Evolutionary conservation across 2,888 invertebrate species (phyloP), one percentile per base, ranked within the genome.

Genomic region (Nemapogon koenigi): DNA sequence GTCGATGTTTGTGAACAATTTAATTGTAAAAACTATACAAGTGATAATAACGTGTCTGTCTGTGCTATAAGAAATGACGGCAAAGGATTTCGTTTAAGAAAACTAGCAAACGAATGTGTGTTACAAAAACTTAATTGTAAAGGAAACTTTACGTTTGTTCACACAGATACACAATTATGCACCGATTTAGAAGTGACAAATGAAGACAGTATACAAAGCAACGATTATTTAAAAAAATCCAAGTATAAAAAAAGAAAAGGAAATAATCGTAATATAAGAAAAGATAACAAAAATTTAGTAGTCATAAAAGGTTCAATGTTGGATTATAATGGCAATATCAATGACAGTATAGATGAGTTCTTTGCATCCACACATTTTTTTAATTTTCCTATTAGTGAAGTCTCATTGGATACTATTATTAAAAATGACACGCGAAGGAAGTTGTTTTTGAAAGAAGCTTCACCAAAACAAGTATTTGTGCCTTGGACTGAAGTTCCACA

Each of bases 331-430:
- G 47, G 44, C 8, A 52, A 67, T 36, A 47, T 66, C 2, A 73
- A 69, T 39, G 54, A 62, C 2, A 62, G 63, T 14, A 55, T 72
- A 6, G 55, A 60, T 2, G 57, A 59, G 16, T 76, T 75, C 44
- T 75, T 75, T 41, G 62, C 64, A 10, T 53, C 62, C 0, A 73
- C 75, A 0, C 75, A 72, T 40, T 45, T 60, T 2, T 50, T 59
- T 1, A 60, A 66, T 45, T 42, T 75, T 13, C 71, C 70, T 0
- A 38, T 73, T 10, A 47, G 44, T 37, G 57, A 65, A 22, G 36
- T 39, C 3, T 6, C 28, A 8, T 17, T 65, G 1, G 41, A 46
- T 0, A 7, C 19, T 0, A 44, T 44, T 3, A 40, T 49, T 2
- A 25, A 59, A 1, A 55, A 57, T 30, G 53, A 54, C 14, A 46